Conservation (phyloP, 2,797 vertebrate genomes). For the Holocentrus rufus region DNA sequence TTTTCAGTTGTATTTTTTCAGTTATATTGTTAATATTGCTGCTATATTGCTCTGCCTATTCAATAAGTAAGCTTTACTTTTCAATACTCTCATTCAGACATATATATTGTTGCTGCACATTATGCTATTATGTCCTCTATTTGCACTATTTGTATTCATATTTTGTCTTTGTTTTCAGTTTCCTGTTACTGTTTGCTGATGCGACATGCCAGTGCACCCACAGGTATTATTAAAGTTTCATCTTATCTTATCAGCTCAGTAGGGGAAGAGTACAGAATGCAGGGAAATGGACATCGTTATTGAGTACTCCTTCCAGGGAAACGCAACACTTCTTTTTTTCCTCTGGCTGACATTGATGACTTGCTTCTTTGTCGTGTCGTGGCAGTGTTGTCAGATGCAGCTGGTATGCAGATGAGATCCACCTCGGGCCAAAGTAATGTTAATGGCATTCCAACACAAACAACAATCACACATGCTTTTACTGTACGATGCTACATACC, state of each 20-base stretch:
- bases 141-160: slow-evolving; percentile 15
- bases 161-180: slow-evolving; percentile 13
- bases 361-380: slow-evolving; percentile 63
- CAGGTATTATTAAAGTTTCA: slow-evolving; percentile 62
- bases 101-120: slow-evolving; percentile 12
- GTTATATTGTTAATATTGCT: too few species aligned
- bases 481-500: slow-evolving; percentile 22
- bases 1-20: too few species aligned
- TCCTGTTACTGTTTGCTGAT: slow-evolving; percentile 37
- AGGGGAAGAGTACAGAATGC: slow-evolving; percentile 49
- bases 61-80: background rate
- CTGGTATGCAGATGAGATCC: slow-evolving; percentile 70
- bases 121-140: slow-evolving; percentile 2
- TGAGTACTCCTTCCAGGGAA: slow-evolving; percentile 59
- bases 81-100: background rate
- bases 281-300: slow-evolving; percentile 67
- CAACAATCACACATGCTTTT: slow-evolving; percentile 58
- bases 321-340: slow-evolving; percentile 51
- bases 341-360: slow-evolving; percentile 71
- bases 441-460: slow-evolving; percentile 69
- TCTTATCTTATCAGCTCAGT: slow-evolving; percentile 64
- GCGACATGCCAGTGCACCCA: slow-evolving; percentile 38
- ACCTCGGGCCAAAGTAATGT: slow-evolving; percentile 70
- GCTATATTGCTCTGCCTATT: too few species aligned
- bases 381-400: slow-evolving; percentile 62